A percentile compares a stretch with the other conserved stretches of the same genome.
phyloP scores from a whole-genome alignment of 2,113 vertebrate species.

The Phylloscopus trochiloides region DNA sequence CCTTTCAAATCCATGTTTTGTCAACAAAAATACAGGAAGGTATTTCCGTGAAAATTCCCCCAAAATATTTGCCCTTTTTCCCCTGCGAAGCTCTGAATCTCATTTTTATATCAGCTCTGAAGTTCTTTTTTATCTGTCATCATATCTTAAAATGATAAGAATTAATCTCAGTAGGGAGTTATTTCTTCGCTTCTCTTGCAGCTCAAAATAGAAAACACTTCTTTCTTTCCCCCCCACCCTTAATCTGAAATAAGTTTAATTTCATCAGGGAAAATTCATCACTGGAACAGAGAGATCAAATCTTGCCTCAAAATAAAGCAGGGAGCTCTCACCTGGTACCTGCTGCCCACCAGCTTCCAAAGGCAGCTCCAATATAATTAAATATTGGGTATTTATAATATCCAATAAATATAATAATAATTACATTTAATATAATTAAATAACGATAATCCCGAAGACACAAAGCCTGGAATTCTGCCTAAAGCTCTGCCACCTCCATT shows the following conservation, averaged over 20 bases:
- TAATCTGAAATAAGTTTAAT: slow-evolving; percentile 36
- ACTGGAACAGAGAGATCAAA: background rate
- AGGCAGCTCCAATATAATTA: slow-evolving; percentile 23
- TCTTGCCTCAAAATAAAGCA: background rate
- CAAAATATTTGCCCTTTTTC: slow-evolving; percentile 19
- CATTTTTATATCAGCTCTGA: slow-evolving; percentile 53
- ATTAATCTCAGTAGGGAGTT: slow-evolving; percentile 61
- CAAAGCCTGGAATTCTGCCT: slow-evolving; percentile 5
- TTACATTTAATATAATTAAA: slow-evolving; percentile 9
- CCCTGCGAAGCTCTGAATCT: slow-evolving; percentile 31
- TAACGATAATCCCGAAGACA: background rate
- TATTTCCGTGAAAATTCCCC: slow-evolving; percentile 19
- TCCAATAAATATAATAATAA: too few relatives aligned
- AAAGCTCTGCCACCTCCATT: background rate
- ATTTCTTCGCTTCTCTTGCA: background rate
- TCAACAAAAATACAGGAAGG: slow-evolving; percentile 33
- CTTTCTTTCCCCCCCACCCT: background rate
- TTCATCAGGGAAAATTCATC: slow-evolving; percentile 29
- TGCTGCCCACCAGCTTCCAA: background rate
- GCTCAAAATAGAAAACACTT: slow-evolving; percentile 28
- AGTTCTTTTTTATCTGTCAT: slow-evolving; percentile 65
- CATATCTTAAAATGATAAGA: slow-evolving; percentile 32
- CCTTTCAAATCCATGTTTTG: slow-evolving; percentile 37
- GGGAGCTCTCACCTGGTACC: slow-evolving; percentile 14
- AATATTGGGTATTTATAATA: background rate